phyloP scores from a whole-genome alignment of 53 echinoderm and acorn worm species.

The Temnopleurus reevesii region DNA sequence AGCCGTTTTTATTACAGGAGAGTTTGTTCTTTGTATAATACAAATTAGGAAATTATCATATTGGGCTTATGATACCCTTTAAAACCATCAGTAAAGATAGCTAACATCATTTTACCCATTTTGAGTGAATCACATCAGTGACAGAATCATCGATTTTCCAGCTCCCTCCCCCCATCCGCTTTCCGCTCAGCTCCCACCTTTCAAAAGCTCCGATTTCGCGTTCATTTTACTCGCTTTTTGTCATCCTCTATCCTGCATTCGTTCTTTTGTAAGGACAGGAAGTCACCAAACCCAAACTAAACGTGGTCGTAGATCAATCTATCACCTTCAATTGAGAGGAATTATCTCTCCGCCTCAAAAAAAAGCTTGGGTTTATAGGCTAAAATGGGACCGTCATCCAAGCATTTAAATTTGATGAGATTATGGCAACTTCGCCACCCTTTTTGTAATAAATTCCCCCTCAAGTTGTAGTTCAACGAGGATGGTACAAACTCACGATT shows the following conservation, averaged over 20 bases:
- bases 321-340: background rate
- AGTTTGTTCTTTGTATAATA: too few species aligned
- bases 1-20: too few species aligned
- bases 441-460: background rate
- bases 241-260: background rate
- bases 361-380: background rate
- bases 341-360: background rate
- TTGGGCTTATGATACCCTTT: too few species aligned
- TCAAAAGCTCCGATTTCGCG: conserved; percentile 13
- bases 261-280: conserved; percentile 6
- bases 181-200: background rate
- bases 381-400: background rate
- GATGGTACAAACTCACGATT: background rate
- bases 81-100: too few species aligned
- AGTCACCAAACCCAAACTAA: background rate
- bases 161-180: background rate
- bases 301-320: background rate
- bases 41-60: too few species aligned
- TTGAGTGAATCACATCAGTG: background rate
- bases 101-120: background rate
- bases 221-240: background rate
- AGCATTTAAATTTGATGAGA: conserved; percentile 33
- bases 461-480: conserved; percentile 8
- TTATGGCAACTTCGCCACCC: conserved; percentile 41
- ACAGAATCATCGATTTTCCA: conserved; percentile 1